Percentiles rank a stretch among this genome's conserved stretches.
Conservation (phyloP, 2,113 vertebrate genomes). For the Serinus canaria region DNA sequence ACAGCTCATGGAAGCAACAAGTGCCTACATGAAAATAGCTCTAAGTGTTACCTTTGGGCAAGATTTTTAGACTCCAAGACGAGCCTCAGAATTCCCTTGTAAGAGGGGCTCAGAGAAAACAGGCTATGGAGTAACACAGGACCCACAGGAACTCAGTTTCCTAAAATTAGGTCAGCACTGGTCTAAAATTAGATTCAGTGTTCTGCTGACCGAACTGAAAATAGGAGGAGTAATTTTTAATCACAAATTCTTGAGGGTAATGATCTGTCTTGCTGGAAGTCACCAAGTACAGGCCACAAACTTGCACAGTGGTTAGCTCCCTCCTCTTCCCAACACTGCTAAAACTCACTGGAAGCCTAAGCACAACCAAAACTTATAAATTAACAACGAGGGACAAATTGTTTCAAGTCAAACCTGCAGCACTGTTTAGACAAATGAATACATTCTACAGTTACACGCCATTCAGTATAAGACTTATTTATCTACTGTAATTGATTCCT, state of each 20-base stretch:
- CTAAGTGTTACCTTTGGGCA: background rate
- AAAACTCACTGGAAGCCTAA: background rate
- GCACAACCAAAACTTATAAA: background rate
- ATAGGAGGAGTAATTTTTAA: constrained; percentile 6
- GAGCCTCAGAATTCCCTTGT: background rate
- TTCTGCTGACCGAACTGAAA: constrained; percentile 52
- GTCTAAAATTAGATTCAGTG: constrained; percentile 42
- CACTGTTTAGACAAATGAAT: background rate
- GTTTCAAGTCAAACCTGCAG: background rate
- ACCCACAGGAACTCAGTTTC: background rate
- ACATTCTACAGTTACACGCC: background rate
- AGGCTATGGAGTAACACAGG: background rate
- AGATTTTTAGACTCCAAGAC: background rate
- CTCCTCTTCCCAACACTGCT: background rate
- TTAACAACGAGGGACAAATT: background rate
- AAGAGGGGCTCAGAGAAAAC: background rate
- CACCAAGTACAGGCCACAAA: background rate
- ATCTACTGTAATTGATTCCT: background rate
- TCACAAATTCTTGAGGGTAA: constrained; percentile 7
- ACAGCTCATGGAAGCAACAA: background rate
- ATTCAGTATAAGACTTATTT: background rate
- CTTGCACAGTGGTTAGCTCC: background rate
- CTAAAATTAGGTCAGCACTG: constrained; percentile 47
- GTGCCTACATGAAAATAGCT: background rate
- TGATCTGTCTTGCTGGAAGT: background rate